These are phyloP conservation scores for Hydropotes inermis DNA, from an alignment of 2,113 vertebrate species.

Conservation along the genomic window DNA sequence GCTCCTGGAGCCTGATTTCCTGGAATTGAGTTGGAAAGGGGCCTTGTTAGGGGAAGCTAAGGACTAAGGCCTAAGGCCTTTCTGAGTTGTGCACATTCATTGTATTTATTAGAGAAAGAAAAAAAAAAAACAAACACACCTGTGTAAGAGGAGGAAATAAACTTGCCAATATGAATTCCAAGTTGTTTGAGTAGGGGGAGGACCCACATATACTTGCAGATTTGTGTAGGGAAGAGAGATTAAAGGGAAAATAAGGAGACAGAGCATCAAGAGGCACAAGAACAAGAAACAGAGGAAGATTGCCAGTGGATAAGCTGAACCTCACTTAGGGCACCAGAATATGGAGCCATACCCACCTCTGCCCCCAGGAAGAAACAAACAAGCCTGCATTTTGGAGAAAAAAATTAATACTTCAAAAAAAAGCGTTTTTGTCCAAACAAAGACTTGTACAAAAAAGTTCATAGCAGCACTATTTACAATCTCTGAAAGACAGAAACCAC, in stretches of 20 bases:
- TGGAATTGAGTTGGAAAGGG: conserved; percentile 58
- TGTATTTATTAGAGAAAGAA: background rate
- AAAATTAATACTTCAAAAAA: background rate
- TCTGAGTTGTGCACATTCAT: conserved; percentile 72
- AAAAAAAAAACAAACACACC: background rate
- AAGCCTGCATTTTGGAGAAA: background rate
- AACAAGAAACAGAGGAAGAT: background rate
- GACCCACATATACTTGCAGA: background rate
- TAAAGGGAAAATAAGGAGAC: background rate
- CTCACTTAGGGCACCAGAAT: background rate
- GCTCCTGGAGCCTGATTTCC: conserved; percentile 64
- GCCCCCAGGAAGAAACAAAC: background rate
- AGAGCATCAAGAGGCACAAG: background rate
- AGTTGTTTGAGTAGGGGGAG: background rate
- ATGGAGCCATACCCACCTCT: background rate
- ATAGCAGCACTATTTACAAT: background rate
- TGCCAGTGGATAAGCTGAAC: background rate
- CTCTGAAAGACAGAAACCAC: background rate
- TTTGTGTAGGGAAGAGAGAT: background rate
- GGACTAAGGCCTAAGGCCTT: conserved; percentile 9
- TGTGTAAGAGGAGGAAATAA: conserved; percentile 57
- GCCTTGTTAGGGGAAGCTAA: conserved; percentile 55
- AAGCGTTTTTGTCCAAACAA: conserved; percentile 4
- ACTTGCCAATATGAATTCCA: conserved; percentile 45
- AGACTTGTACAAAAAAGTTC: background rate